A percentile compares a stretch with the other conserved stretches of the same genome.
These are phyloP conservation scores for Orthosia incerta DNA, from an alignment of 2,888 invertebrate species.

Conservation along the genomic window DNA sequence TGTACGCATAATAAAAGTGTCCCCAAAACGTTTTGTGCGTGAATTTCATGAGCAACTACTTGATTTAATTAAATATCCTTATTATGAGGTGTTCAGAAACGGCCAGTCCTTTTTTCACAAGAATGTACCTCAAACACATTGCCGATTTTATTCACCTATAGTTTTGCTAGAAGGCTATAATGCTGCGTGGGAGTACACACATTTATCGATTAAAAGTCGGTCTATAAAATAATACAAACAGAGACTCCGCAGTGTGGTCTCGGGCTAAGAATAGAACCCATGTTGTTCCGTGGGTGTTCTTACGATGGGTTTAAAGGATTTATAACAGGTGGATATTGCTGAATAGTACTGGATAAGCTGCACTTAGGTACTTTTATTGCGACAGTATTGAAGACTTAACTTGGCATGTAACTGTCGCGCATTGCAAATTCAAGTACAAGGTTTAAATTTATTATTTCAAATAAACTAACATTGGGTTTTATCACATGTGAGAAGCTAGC, in stretches of 20 bases:
- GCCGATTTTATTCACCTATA: slow-evolving; percentile 40
- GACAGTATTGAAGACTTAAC: slow-evolving; percentile 24
- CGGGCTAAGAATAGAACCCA: slow-evolving; percentile 44
- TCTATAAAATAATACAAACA: slow-evolving; percentile 53
- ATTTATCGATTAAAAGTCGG: slow-evolving; percentile 59
- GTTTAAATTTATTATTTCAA: neutral
- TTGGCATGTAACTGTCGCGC: neutral
- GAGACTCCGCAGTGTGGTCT: slow-evolving; percentile 38
- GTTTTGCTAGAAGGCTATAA: slow-evolving; percentile 19
- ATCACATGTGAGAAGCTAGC: neutral
- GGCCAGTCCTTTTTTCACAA: neutral
- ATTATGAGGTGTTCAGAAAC: neutral
- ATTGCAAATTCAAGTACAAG: neutral
- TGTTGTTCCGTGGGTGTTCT: slow-evolving; percentile 49
- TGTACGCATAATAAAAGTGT: no score
- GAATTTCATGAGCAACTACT: neutral
- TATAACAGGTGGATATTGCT: slow-evolving; percentile 33
- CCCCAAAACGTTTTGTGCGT: no score
- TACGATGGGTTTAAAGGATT: slow-evolving; percentile 44
- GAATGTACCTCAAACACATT: slow-evolving; percentile 11
- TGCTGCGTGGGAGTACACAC: slow-evolving; percentile 51
- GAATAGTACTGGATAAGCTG: slow-evolving; percentile 24
- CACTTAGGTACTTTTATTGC: slow-evolving; percentile 20
- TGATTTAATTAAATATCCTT: neutral
- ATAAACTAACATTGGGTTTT: neutral